phyloP scores from a whole-genome alignment of 2,797 vertebrate species.

The Sebastes nivosus region DNA sequence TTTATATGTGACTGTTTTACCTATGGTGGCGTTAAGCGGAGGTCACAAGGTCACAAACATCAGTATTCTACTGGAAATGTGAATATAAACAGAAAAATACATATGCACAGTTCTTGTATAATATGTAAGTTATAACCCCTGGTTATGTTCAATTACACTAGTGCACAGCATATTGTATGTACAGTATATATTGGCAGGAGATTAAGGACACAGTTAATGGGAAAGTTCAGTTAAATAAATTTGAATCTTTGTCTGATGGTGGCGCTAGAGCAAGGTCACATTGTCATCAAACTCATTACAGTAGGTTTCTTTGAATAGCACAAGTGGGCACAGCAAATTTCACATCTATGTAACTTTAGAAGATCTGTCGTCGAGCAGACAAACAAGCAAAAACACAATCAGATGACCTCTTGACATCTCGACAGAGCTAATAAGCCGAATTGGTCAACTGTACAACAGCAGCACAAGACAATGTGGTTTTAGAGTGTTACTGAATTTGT shows the following conservation, averaged over 20 bases:
- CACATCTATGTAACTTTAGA: background rate
- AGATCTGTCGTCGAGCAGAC: background rate
- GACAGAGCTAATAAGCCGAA: background rate
- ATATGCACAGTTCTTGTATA: background rate
- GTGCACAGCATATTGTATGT: background rate
- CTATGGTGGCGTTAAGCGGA: background rate
- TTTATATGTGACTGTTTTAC: background rate
- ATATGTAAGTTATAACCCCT: background rate
- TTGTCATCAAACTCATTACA: background rate
- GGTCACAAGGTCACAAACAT: slow-evolving; percentile 2
- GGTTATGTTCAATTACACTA: background rate
- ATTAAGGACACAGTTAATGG: background rate
- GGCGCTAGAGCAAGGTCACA: slow-evolving; percentile 1
- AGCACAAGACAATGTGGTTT: background rate
- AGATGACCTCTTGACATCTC: background rate
- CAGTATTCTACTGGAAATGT: background rate
- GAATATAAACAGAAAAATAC: background rate
- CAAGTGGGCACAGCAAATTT: background rate
- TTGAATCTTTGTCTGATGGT: background rate
- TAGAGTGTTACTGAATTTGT: background rate
- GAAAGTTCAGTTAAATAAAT: background rate
- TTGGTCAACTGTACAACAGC: background rate
- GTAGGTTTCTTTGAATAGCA: background rate
- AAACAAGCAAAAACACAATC: background rate
- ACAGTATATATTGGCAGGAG: background rate